A percentile compares a stretch with the other conserved stretches of the same genome.
These are phyloP conservation scores for Heteromurus nitidus DNA, from an alignment of 2,888 invertebrate species.

Conservation along the genomic window DNA sequence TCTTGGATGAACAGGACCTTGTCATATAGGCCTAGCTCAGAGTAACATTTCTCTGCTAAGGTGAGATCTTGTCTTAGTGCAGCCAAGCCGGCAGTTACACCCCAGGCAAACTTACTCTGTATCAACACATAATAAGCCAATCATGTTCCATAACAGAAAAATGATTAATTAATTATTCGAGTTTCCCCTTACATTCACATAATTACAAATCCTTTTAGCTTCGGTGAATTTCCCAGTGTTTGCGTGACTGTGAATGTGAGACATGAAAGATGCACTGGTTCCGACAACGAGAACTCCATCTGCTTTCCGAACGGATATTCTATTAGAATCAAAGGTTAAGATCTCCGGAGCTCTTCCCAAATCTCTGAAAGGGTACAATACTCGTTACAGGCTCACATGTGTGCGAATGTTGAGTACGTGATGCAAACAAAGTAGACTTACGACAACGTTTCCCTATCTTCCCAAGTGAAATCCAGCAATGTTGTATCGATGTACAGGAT, in stretches of 20 bases:
- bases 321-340: constrained; percentile 87
- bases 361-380: constrained; percentile 82
- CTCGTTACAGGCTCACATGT: too few species aligned
- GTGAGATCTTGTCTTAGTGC: constrained; percentile 89
- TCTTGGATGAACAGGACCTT: constrained; percentile 91
- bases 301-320: constrained; percentile 88
- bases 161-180: not conserved
- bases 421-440: too few species aligned
- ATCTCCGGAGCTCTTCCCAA: constrained; percentile 91
- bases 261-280: constrained; percentile 83
- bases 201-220: constrained; percentile 86
- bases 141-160: not conserved
- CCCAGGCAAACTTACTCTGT: constrained; percentile 83
- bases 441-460: constrained; percentile 76
- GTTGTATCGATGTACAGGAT: constrained; percentile 84
- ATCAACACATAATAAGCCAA: not conserved
- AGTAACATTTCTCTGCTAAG: constrained; percentile 96
- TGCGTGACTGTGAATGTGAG: constrained; percentile 82
- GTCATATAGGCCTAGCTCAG: constrained; percentile 89
- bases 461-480: constrained; percentile 80
- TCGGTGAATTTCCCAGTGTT: constrained; percentile 88
- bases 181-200: constrained; percentile 78
- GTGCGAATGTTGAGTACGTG: too few species aligned
- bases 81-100: constrained; percentile 93
- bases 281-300: constrained; percentile 90